Conservation (phyloP, 1,140 invertebrate species). For the Harlomillsia oculata region DNA sequence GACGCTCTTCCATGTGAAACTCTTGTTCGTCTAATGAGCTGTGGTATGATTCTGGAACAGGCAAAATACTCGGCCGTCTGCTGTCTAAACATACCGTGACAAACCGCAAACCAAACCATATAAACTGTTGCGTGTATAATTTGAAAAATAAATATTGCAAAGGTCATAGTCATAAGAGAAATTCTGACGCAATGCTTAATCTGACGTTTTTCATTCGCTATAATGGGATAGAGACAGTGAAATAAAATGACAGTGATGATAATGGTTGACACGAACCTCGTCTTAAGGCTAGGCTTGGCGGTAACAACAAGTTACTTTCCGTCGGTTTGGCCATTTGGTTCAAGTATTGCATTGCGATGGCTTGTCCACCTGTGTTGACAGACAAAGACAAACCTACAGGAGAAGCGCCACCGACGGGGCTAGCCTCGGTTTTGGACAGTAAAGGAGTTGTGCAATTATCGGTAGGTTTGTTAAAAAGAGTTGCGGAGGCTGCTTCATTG, state of each 20-base stretch:
- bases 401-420: background rate
- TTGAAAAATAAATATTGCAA: too few relatives aligned
- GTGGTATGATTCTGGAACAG: conserved; percentile 72
- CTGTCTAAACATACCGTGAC: conserved; percentile 50
- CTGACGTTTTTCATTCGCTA: background rate
- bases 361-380: conserved; percentile 1
- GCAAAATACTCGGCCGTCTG: conserved; percentile 70
- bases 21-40: conserved; percentile 27
- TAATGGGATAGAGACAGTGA: background rate
- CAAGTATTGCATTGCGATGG: conserved; percentile 25
- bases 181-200: too few relatives aligned
- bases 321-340: conserved; percentile 29
- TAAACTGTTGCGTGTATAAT: background rate
- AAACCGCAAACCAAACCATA: background rate
- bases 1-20: conserved; percentile 51
- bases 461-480: background rate
- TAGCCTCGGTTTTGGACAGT: conserved; percentile 4
- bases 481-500: background rate
- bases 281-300: conserved; percentile 16
- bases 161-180: background rate
- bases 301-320: conserved; percentile 31
- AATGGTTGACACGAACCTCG: conserved; percentile 24
- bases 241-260: background rate
- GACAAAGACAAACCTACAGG: conserved; percentile 1
- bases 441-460: conserved; percentile 20